Conservation (phyloP, 2,113 vertebrate species). For the Gobio gobio region DNA sequence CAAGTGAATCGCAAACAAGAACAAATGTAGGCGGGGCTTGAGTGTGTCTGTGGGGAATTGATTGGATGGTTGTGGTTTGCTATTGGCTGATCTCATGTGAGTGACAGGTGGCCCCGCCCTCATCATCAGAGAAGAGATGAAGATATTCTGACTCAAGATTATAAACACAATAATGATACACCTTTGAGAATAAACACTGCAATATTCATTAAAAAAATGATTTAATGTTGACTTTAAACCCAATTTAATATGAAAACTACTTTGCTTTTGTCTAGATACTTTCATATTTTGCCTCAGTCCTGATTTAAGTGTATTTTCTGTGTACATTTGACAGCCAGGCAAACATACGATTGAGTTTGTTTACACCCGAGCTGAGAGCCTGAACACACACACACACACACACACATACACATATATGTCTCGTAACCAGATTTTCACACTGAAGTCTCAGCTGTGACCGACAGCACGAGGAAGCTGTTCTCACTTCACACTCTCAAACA, state of each 20-base stretch:
- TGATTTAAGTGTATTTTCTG: neutral
- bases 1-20: too few relatives aligned
- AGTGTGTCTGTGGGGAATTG: too few relatives aligned
- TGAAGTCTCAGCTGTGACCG: slow-evolving; percentile 12
- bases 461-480: neutral
- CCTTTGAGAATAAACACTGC: too few relatives aligned
- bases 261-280: neutral
- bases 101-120: too few relatives aligned
- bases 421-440: neutral
- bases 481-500: neutral
- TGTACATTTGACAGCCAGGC: neutral
- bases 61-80: too few relatives aligned
- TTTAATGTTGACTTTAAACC: too few relatives aligned
- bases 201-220: too few relatives aligned
- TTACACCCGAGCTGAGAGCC: neutral
- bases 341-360: neutral
- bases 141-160: too few relatives aligned
- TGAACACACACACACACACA: neutral
- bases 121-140: too few relatives aligned
- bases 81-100: too few relatives aligned
- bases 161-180: too few relatives aligned
- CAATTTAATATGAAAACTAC: neutral
- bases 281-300: slow-evolving; percentile 8
- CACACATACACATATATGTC: neutral
- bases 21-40: too few relatives aligned